These are phyloP conservation scores for Antedon mediterranea DNA, from an alignment of 53 echinoderm and acorn worm genomes.

Conservation along the genomic window DNA sequence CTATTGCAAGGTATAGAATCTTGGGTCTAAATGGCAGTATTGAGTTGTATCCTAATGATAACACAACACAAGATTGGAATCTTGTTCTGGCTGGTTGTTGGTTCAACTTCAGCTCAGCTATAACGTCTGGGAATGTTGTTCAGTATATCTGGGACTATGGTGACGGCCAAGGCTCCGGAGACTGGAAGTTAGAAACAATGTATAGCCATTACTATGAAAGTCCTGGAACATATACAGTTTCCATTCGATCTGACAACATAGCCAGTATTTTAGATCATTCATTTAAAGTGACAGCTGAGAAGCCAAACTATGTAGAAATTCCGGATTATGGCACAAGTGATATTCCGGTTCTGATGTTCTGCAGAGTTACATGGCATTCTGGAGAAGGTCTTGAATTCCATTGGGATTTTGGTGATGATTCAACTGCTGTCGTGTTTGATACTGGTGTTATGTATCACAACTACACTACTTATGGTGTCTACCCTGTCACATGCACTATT, in stretches of 20 bases:
- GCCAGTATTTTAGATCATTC: conserved; percentile 41
- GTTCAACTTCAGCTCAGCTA: conserved; percentile 47
- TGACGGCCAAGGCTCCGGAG: conserved; percentile 25
- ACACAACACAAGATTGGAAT: conserved; percentile 64
- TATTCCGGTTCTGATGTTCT: conserved; percentile 26
- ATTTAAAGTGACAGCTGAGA: conserved; percentile 45
- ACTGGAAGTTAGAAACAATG: conserved; percentile 29
- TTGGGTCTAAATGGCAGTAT: conserved; percentile 37
- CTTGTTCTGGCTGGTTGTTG: conserved; percentile 44
- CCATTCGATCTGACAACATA: conserved; percentile 52
- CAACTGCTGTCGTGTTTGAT: conserved; percentile 7
- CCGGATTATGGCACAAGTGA: conserved; percentile 43
- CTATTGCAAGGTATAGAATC: conserved; percentile 50
- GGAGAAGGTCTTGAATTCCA: conserved; percentile 41
- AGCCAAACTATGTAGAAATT: conserved; percentile 34
- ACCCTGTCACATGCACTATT: conserved; percentile 37
- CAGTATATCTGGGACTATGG: conserved; percentile 52
- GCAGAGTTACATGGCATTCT: conserved; percentile 59
- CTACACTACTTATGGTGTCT: conserved; percentile 34
- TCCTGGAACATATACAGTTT: conserved; percentile 39
- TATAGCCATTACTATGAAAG: conserved; percentile 30
- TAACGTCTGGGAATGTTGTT: conserved; percentile 49
- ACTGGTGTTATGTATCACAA: conserved; percentile 29
- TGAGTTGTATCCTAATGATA: conserved; percentile 24
- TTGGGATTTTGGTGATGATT: conserved; percentile 65